Conservation (phyloP, 1,140 invertebrate species). For the Drosophila dunni region DNA sequence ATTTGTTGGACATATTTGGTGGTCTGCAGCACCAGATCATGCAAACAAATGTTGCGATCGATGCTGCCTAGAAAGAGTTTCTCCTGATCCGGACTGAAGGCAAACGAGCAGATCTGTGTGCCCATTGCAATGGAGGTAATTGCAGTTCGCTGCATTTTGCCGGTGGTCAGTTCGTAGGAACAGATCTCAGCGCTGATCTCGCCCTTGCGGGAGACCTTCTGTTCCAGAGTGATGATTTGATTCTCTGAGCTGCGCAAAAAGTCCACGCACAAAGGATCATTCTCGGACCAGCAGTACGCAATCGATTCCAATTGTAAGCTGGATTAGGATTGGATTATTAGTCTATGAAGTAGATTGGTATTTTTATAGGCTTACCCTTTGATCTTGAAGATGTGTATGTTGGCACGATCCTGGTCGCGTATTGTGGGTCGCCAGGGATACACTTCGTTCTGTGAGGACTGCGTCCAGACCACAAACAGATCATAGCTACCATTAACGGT, state of each 20-base stretch:
- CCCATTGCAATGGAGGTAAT: conserved; percentile 90
- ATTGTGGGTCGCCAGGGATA: conserved; percentile 93
- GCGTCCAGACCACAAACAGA: conserved; percentile 89
- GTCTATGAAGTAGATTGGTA: too few species aligned
- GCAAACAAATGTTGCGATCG: conserved; percentile 91
- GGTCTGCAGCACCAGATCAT: conserved; percentile 87
- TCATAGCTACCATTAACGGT: conserved; percentile 88
- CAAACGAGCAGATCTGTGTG: conserved; percentile 88
- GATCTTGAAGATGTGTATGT: conserved; percentile 89
- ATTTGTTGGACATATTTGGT: conserved; percentile 86
- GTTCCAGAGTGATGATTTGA: conserved; percentile 90
- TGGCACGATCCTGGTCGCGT: conserved; percentile 92
- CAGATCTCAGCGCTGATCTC: conserved; percentile 91
- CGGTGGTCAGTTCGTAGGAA: conserved; percentile 89
- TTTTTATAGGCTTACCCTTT: conserved; percentile 56
- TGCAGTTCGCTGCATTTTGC: conserved; percentile 88
- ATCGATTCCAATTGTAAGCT: conserved; percentile 87
- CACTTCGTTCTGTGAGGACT: conserved; percentile 91
- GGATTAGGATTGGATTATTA: neutral
- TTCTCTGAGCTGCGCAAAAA: conserved; percentile 89
- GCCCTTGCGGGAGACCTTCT: conserved; percentile 90
- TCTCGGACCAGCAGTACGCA: conserved; percentile 89
- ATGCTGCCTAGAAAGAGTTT: conserved; percentile 90
- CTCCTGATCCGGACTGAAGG: conserved; percentile 89
- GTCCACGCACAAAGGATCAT: conserved; percentile 89